Evolutionary conservation across 2,888 invertebrate genomes (phyloP).

Genomic region (Beris chalybata): DNA sequence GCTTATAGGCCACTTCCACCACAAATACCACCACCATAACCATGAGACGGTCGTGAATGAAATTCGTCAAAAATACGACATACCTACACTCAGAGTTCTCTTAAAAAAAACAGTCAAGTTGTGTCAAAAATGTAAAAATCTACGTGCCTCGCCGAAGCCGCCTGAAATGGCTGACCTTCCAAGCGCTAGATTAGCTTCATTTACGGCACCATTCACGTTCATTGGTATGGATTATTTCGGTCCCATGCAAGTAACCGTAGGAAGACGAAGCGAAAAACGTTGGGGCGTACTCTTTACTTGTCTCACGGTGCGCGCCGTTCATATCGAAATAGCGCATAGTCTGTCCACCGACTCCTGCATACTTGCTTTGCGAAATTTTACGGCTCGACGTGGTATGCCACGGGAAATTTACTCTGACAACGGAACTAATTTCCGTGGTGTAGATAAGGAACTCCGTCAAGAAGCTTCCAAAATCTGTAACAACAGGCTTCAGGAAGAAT

Average conservation of each 20-base stretch:
- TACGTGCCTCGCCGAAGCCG: neutral
- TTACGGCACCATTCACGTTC: neutral
- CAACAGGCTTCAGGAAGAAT: too few relatives aligned
- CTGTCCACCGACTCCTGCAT: neutral
- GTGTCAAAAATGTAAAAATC: neutral
- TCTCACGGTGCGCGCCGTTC: neutral
- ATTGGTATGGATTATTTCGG: neutral
- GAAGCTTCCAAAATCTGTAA: too few relatives aligned
- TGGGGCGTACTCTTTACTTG: neutral
- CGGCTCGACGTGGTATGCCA: neutral
- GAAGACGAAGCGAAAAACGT: neutral
- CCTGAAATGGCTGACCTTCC: conserved; percentile 1
- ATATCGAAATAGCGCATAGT: neutral
- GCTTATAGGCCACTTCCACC: neutral
- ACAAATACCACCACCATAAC: neutral
- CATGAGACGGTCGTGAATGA: neutral
- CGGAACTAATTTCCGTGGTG: neutral
- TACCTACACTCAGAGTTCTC: neutral
- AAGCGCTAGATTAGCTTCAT: neutral
- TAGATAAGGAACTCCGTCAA: neutral
- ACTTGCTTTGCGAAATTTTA: neutral
- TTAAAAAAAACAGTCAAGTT: neutral
- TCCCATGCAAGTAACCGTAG: neutral
- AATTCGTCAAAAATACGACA: neutral
- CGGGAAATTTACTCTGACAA: neutral